Evolutionary conservation across 2,797 vertebrate genomes (phyloP), one percentile per base, ranked within the genome.

Genomic region (Crax fasciolata): DNA sequence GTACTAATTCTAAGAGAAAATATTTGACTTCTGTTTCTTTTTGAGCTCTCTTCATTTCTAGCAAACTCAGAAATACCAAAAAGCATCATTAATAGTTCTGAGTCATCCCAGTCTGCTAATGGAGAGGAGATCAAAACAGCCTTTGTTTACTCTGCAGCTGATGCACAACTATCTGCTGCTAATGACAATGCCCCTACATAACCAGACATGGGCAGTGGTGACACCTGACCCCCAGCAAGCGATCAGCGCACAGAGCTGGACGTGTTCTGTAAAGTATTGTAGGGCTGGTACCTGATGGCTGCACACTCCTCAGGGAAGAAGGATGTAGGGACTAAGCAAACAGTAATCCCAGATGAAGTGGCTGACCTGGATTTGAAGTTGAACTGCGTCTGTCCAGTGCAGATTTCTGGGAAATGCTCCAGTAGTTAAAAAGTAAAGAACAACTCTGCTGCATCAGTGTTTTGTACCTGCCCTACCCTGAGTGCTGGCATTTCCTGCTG

Each of bases 291-390:
- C 11, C 4, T 8, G 24, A 4, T 10, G 55, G 52, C 6, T 23
- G 49, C 44, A 35, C 7, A 13, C n/a, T 79, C 48, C 54, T 24
- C 41, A 7, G 62, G 82, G 49, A 65, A 86, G n/a, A 75, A 41
- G 20, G 75, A 72, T 5, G 9, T 8, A 11, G 5, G 28, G 21
- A 43, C 23, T 68, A 46, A 71, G 66, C 16, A 9, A 38, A 63
- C 5, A 74, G 30, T 8, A 52, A 74, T 67, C 62, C 25, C 39
- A 46, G 21, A 4, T 32, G 66, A 86, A 89, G 79, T 3, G 44
- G 62, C 4, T 91, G 87, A 76, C 75, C 84, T 83, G 85, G 52
- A 67, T 80, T 82, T 77, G 55, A 78, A 78, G 76, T 2, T 59
- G 16, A 93, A 15, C 21, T 62, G 7, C 59, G 62, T 46, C 38